These are phyloP conservation scores for honey bee (Apis mellifera) DNA, from an alignment of 1,140 invertebrate species.

Conservation along the genomic window DNA sequence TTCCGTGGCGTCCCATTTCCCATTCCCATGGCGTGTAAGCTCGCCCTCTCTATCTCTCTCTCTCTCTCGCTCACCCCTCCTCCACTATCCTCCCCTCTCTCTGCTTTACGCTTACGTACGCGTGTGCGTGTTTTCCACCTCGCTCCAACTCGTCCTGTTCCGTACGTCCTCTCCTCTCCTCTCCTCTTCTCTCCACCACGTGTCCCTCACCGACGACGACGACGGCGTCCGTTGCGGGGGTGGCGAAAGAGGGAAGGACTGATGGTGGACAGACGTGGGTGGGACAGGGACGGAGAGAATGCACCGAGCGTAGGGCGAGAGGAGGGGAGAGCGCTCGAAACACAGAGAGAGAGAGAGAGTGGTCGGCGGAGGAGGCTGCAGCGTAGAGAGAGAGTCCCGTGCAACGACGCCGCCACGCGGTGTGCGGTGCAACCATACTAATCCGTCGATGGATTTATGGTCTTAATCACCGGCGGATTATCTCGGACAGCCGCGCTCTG, in stretches of 20 bases:
- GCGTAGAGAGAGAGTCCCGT: constrained; percentile 12
- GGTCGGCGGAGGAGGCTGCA: too few species aligned
- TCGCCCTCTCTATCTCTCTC: constrained; percentile 32
- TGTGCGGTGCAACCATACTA: constrained; percentile 79
- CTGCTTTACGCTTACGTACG: constrained; percentile 3
- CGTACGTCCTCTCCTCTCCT: not conserved
- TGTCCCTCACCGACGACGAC: constrained; percentile 9
- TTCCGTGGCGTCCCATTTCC: constrained; percentile 69
- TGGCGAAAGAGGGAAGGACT: constrained; percentile 20
- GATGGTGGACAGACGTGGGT: not conserved
- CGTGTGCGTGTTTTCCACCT: constrained; percentile 6
- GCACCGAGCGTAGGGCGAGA: not conserved
- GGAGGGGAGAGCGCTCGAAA: not conserved
- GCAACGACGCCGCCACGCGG: constrained; percentile 61
- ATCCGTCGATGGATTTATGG: constrained; percentile 84
- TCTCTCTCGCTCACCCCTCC: not conserved
- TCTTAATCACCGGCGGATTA: constrained; percentile 85
- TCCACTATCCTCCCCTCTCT: constrained; percentile 11
- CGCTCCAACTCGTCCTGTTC: not conserved
- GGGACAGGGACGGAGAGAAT: constrained; percentile 13
- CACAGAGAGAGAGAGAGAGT: too few species aligned
- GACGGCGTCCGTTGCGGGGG: constrained; percentile 44
- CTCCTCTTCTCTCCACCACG: not conserved
- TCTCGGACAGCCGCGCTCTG: constrained; percentile 79
- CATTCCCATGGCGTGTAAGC: constrained; percentile 66